phyloP scores from a whole-genome alignment of 2,888 invertebrate genomes.

The Dolichomitus sp. region DNA sequence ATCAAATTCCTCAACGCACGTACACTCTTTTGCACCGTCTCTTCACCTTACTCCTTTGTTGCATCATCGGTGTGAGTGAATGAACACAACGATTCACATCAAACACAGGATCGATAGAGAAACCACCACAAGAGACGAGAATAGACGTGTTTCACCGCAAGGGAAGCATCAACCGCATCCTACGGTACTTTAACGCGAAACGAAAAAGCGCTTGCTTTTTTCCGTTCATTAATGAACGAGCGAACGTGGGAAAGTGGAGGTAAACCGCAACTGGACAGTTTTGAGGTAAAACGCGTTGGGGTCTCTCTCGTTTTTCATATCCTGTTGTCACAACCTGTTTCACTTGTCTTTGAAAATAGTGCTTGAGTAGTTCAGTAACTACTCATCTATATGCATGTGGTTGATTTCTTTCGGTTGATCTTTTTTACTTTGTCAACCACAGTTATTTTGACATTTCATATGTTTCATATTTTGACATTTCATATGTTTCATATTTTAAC shows the following conservation, averaged over 20 bases:
- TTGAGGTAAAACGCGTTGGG: slow-evolving; percentile 4
- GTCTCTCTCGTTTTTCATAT: slow-evolving; percentile 5
- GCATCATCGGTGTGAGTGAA: slow-evolving; percentile 12
- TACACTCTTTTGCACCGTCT: background rate
- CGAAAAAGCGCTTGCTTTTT: background rate
- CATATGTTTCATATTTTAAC: too few species aligned
- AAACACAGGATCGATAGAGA: slow-evolving; percentile 33
- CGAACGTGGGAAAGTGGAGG: slow-evolving; percentile 3
- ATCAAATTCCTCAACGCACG: background rate
- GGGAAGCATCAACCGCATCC: slow-evolving; percentile 29
- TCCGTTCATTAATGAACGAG: slow-evolving; percentile 14
- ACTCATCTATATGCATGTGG: background rate
- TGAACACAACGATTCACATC: slow-evolving; percentile 34
- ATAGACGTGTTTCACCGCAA: slow-evolving; percentile 6
- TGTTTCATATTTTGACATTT: too few species aligned
- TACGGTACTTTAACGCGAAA: slow-evolving; percentile 16
- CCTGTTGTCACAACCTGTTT: background rate
- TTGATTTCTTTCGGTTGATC: background rate
- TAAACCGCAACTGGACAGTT: background rate
- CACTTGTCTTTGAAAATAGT: background rate
- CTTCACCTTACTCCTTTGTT: background rate
- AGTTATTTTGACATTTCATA: too few species aligned
- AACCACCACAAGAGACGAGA: slow-evolving; percentile 25
- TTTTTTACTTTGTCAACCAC: background rate
- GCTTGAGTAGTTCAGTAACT: background rate